These are phyloP conservation scores for Hoplostethus atlanticus DNA, from an alignment of 2,797 vertebrate species.

Conservation along the genomic window DNA sequence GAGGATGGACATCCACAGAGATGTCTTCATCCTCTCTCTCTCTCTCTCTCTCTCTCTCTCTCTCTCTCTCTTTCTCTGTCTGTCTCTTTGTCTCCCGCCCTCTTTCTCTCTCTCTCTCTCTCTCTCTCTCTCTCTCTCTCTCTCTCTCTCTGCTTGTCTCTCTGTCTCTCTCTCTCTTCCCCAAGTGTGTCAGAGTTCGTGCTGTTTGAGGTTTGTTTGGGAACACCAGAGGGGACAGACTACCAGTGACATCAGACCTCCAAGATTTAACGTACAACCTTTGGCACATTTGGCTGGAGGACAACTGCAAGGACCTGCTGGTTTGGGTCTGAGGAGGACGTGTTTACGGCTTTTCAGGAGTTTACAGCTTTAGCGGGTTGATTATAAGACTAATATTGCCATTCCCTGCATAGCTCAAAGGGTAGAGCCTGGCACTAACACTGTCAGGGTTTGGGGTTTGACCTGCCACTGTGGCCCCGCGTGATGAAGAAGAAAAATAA, in stretches of 20 bases:
- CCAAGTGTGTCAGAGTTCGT: slow-evolving; percentile 57
- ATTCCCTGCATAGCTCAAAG: no score
- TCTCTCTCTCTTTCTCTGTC: slow-evolving; percentile 13
- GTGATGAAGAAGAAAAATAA: no score
- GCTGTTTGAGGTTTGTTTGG: slow-evolving; percentile 58
- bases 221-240: slow-evolving; percentile 54
- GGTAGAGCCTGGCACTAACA: no score
- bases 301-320: slow-evolving; percentile 16
- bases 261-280: slow-evolving; percentile 40
- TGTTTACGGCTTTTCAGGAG: no score
- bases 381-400: no score
- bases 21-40: neutral
- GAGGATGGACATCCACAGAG: no score
- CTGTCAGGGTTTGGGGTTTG: no score
- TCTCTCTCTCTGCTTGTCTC: neutral
- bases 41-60: slow-evolving; percentile 13
- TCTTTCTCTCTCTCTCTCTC: neutral
- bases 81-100: no score
- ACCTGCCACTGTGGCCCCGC: no score
- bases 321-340: neutral
- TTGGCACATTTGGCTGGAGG: slow-evolving; percentile 45
- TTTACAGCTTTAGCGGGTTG: no score
- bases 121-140: slow-evolving; percentile 8
- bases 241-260: slow-evolving; percentile 34
- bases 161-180: neutral